Conservation (phyloP, 2,888 invertebrate species). For the Saturnia pavonia region DNA sequence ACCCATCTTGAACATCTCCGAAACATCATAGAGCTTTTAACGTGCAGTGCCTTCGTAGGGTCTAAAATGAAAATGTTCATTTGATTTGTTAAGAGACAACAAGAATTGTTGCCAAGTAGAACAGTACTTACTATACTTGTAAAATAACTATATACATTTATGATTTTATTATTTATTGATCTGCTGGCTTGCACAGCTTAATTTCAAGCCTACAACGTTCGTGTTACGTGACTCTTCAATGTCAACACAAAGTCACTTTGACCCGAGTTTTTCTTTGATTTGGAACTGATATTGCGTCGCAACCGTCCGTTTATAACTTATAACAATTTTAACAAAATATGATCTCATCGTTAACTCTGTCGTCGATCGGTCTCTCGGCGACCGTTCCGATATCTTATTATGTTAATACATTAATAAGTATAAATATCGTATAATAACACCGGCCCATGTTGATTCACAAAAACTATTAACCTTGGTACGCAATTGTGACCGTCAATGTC, state of each 20-base stretch:
- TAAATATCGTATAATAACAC: constrained; percentile 15
- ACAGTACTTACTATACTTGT: background rate
- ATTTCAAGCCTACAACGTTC: constrained; percentile 10
- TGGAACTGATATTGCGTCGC: constrained; percentile 24
- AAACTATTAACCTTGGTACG: background rate
- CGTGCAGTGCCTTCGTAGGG: too few relatives aligned
- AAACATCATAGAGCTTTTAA: too few relatives aligned
- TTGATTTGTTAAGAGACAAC: background rate
- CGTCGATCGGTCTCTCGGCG: constrained; percentile 4
- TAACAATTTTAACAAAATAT: constrained; percentile 13
- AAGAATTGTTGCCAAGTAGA: background rate
- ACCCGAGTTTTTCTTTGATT: constrained; percentile 30
- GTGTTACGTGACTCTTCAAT: constrained; percentile 15
- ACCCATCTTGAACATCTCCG: too few relatives aligned
- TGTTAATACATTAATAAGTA: constrained; percentile 11
- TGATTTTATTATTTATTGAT: background rate
- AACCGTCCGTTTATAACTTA: constrained; percentile 14
- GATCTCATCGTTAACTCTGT: constrained; percentile 14
- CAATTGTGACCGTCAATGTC: constrained; percentile 1
- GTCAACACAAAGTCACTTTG: constrained; percentile 32
- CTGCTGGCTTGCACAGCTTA: background rate
- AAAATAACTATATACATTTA: background rate
- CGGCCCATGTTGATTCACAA: background rate
- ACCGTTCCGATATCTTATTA: constrained; percentile 2
- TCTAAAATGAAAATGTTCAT: too few relatives aligned